These are phyloP conservation scores for Paramormyrops hopkinsi DNA, from an alignment of 2,797 vertebrate species.

Conservation along the genomic window DNA sequence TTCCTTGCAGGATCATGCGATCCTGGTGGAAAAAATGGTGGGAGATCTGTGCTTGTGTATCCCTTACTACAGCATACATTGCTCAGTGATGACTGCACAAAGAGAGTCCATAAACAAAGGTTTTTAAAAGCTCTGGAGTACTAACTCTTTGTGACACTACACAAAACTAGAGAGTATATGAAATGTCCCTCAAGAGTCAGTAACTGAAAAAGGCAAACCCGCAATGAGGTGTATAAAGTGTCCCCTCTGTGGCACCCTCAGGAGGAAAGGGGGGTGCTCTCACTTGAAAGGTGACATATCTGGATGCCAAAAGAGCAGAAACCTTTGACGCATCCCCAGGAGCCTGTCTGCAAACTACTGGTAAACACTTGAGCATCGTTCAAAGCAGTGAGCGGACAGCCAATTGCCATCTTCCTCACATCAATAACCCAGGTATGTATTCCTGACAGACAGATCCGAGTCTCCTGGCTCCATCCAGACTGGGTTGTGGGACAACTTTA, in stretches of 20 bases:
- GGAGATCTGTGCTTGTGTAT: not conserved
- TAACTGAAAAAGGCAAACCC: not conserved
- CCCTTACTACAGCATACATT: not conserved
- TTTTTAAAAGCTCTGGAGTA: not conserved
- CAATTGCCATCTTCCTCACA: constrained; percentile 43
- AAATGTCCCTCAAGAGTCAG: not conserved
- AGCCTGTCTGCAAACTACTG: constrained; percentile 33
- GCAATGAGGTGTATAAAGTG: not conserved
- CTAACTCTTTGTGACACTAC: not conserved
- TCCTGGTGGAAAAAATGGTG: not conserved
- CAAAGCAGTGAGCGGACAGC: constrained; percentile 32
- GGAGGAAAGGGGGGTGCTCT: not conserved
- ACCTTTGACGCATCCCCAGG: constrained; percentile 14
- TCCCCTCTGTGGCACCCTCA: not conserved
- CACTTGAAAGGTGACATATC: constrained; percentile 23
- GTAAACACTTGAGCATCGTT: constrained; percentile 46
- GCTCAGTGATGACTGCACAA: not conserved
- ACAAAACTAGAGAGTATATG: not conserved
- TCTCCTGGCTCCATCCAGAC: constrained; percentile 50
- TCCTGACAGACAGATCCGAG: constrained; percentile 52
- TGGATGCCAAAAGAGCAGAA: constrained; percentile 16
- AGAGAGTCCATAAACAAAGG: not conserved
- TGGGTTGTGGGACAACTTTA: constrained; percentile 38
- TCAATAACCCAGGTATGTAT: constrained; percentile 49
- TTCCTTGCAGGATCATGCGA: not conserved